Percentiles rank a stretch among this genome's conserved stretches.
Evolutionary conservation across 2,888 invertebrate genomes (phyloP).

Genomic region (Lycaena phlaeas): DNA sequence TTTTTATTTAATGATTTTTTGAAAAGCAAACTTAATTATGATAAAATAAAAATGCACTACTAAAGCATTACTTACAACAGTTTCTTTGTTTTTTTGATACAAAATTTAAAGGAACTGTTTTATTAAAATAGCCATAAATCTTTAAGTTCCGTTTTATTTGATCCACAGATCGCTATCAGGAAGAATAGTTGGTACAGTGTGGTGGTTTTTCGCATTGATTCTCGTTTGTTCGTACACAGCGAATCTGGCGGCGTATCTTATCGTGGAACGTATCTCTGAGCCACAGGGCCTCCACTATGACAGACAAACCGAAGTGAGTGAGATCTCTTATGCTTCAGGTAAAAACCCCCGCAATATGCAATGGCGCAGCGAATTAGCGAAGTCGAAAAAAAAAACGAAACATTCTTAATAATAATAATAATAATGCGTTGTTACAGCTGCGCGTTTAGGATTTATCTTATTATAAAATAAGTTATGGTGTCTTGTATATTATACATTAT

Average conservation of each 20-base stretch:
- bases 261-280: slow-evolving; percentile 95
- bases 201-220: slow-evolving; percentile 99
- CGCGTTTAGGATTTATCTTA: no score
- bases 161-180: slow-evolving; percentile 84
- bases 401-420: no score
- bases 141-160: slow-evolving; percentile 13
- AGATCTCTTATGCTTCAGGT: slow-evolving; percentile 38
- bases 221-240: slow-evolving; percentile 99
- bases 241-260: slow-evolving; percentile 97
- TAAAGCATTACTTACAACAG: no score
- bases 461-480: no score
- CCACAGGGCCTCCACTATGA: slow-evolving; percentile 88
- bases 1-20: no score
- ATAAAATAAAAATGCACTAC: no score
- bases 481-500: no score
- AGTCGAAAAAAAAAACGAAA: not conserved
- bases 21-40: no score
- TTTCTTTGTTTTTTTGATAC: no score
- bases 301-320: slow-evolving; percentile 89
- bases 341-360: slow-evolving; percentile 30
- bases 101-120: no score
- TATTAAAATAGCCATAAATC: no score
- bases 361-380: slow-evolving; percentile 31
- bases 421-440: no score
- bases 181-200: slow-evolving; percentile 96